Evolutionary conservation across 64 coral and sea anemone genomes (phyloP), one percentile per base, ranked within the genome.

Genomic region (Stichodactyla mertensii): DNA sequence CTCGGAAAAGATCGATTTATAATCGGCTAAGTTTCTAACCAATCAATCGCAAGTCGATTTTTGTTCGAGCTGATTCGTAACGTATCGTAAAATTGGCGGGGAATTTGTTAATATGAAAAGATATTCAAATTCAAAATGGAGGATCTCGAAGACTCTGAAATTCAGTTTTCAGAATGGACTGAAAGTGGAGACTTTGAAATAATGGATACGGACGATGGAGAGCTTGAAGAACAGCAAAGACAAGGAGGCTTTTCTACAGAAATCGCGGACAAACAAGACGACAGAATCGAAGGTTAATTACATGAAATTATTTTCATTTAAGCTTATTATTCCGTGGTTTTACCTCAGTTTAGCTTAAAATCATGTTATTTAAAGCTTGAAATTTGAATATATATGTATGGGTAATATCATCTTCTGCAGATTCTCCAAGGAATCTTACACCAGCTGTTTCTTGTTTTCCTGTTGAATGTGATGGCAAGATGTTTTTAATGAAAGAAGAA

Each of bases 161-260:
- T 85, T 85, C 27, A 61, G 83, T 85, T 85, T 56, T 85, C 83
- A 20, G 83, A 85, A 61, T 85, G 83, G 83, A 57, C 55, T 55
- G 83, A 85, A 58, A 85, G 83, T 52, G 24, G 16, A 85, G 83
- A 85, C 18, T 31, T 55, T 64, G 83, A 85, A 52, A 20, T 85
- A 5, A 85, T 85, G 83, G 83, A 85, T 20, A 85, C 60, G 4
- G 83, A 85, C 10, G 56, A 61, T 55, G 80, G 69, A 74, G n/a
- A 3, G 8, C 10, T 27, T 74, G 24, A 31, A 74, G 20, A 74
- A 31, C 23, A 11, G 27, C 10, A n/a, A 31, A 74, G 27, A 13
- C 4, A 74, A 26, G 20, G 27, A 31, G 10, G 12, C 11, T 74
- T 31, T 31, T 23, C 69, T 74, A 11, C 69, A 74, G 69, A 15